Percentiles rank a stretch among this genome's conserved stretches.
These are phyloP conservation scores for Apaloderma vittatum DNA, from an alignment of 2,113 vertebrate species.

Conservation along the genomic window DNA sequence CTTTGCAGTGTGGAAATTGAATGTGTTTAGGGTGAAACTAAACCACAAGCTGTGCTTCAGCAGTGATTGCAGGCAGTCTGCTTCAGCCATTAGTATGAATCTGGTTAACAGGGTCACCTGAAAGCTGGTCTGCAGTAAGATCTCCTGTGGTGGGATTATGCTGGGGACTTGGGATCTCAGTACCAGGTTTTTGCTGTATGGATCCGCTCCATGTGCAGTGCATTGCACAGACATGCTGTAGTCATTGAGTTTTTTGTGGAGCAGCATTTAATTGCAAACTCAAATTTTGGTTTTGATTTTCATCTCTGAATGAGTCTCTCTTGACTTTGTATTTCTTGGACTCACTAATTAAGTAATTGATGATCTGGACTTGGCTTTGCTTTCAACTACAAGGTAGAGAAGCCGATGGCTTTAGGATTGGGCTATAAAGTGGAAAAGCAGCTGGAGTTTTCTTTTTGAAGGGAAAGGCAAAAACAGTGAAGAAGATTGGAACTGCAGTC, in stretches of 20 bases:
- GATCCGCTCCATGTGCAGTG: not conserved
- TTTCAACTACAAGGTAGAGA: not conserved
- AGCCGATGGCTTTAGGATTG: not conserved
- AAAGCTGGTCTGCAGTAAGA: not conserved
- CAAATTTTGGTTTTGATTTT: not conserved
- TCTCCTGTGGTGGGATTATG: not conserved
- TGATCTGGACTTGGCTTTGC: not conserved
- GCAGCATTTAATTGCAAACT: not conserved
- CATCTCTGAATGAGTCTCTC: not conserved
- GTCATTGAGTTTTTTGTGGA: not conserved
- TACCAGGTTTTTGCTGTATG: not conserved
- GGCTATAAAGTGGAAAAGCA: not conserved
- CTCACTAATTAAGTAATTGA: not conserved
- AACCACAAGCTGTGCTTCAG: not conserved
- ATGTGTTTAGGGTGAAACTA: not conserved
- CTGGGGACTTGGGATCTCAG: not conserved
- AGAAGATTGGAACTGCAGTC: not conserved
- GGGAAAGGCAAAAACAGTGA: not conserved
- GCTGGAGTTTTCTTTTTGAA: not conserved
- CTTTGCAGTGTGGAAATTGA: not conserved
- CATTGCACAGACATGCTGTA: not conserved
- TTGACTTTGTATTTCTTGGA: not conserved
- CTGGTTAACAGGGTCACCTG: not conserved
- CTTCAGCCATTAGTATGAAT: not conserved
- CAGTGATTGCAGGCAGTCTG: not conserved